Conservation (phyloP, 1,140 invertebrate species). For the Saccostrea echinata region DNA sequence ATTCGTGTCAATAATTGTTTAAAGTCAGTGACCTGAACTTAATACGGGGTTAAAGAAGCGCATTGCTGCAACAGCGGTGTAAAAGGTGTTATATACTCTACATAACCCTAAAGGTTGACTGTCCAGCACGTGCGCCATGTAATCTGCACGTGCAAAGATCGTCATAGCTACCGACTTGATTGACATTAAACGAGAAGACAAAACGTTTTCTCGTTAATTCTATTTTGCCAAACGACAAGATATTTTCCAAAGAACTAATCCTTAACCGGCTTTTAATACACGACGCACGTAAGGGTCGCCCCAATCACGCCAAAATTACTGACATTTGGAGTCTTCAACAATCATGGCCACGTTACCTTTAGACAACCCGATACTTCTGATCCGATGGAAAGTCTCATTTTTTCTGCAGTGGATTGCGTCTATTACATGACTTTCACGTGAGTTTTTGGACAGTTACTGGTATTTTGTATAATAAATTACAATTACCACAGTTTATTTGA, state of each 20-base stretch:
- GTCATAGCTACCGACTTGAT: conserved; percentile 11
- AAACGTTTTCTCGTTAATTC: conserved; percentile 37
- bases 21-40: conserved; percentile 2
- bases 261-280: conserved; percentile 26
- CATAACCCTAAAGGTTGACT: background rate
- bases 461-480: conserved; percentile 28
- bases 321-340: conserved; percentile 10
- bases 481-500: conserved; percentile 4
- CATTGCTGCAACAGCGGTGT: background rate
- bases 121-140: conserved; percentile 20
- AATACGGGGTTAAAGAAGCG: background rate
- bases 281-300: conserved; percentile 24
- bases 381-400: conserved; percentile 9
- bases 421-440: conserved; percentile 26
- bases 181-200: conserved; percentile 28
- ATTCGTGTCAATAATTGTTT: conserved; percentile 19
- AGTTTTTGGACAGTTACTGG: conserved; percentile 20
- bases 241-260: background rate
- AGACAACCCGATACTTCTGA: conserved; percentile 28
- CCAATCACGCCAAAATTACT: conserved; percentile 6
- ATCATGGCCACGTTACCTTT: background rate
- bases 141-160: conserved; percentile 22
- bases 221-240: background rate
- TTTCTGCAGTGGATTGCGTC: conserved; percentile 22
- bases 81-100: background rate